Conservation (phyloP, 37 sponge, comb jelly and placozoan genomes). For the Halichondria panicea region DNA sequence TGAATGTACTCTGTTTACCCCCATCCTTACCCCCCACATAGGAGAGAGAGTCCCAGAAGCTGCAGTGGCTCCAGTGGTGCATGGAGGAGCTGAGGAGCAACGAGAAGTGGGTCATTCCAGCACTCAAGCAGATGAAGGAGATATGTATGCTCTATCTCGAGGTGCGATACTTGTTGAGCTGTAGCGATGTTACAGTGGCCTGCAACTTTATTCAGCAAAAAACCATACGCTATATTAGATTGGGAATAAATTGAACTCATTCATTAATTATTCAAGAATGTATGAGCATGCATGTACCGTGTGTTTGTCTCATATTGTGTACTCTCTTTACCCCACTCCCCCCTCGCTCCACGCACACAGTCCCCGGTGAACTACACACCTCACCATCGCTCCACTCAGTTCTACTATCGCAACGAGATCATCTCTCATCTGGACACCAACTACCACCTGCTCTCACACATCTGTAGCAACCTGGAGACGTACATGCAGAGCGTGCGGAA, state of each 20-base stretch:
- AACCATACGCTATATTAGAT: too few species aligned
- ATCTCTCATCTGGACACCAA: conserved; percentile 80
- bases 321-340: not conserved
- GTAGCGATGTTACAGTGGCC: too few species aligned
- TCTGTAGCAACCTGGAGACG: conserved; percentile 71
- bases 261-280: not conserved
- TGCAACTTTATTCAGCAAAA: too few species aligned
- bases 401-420: conserved; percentile 87
- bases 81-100: conserved; percentile 73
- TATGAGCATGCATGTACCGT: not conserved
- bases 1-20: not conserved
- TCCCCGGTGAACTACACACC: conserved; percentile 57
- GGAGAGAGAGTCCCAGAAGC: conserved; percentile 88
- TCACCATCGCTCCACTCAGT: conserved; percentile 65
- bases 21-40: conserved; percentile 15
- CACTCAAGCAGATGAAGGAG: conserved; percentile 88
- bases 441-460: conserved; percentile 73
- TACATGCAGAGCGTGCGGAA: conserved; percentile 59
- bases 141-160: conserved; percentile 82
- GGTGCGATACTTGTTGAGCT: conserved; percentile 31
- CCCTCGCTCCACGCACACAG: not conserved
- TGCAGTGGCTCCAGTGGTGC: conserved; percentile 77
- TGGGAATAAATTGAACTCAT: not conserved
- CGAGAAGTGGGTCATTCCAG: conserved; percentile 89
- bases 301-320: too few species aligned